A percentile compares a stretch with the other conserved stretches of the same genome.
These are phyloP conservation scores for Aphelenchoides besseyi DNA, from an alignment of 1,140 invertebrate species.

Conservation along the genomic window DNA sequence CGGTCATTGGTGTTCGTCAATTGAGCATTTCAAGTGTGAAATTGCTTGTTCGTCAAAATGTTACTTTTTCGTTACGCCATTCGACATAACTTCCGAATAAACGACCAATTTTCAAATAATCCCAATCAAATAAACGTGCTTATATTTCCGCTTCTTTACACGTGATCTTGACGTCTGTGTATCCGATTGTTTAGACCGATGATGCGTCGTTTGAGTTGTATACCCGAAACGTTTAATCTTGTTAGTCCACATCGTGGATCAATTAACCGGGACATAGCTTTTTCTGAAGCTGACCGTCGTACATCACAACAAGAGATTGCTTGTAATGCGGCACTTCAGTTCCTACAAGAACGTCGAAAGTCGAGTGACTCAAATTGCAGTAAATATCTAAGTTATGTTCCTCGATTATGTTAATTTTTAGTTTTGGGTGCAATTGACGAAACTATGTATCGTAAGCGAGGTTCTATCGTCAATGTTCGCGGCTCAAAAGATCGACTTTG, in stretches of 20 bases:
- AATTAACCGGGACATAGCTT: neutral
- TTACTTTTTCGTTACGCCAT: too few relatives aligned
- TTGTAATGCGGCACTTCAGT: neutral
- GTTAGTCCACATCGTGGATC: neutral
- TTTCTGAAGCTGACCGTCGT: slow-evolving; percentile 3
- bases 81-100: too few relatives aligned
- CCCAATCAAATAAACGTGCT: too few relatives aligned
- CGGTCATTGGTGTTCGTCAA: too few relatives aligned
- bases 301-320: slow-evolving; percentile 21
- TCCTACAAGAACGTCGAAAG: slow-evolving; percentile 5
- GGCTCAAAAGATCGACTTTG: slow-evolving; percentile 17
- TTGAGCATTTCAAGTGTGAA: too few relatives aligned
- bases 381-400: neutral
- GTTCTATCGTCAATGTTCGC: slow-evolving; percentile 6
- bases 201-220: slow-evolving; percentile 22
- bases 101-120: too few relatives aligned
- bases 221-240: slow-evolving; percentile 7
- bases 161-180: too few relatives aligned
- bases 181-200: too few relatives aligned
- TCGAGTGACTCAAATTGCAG: slow-evolving; percentile 9
- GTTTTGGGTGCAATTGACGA: slow-evolving; percentile 4
- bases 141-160: too few relatives aligned
- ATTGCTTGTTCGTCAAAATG: too few relatives aligned
- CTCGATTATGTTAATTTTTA: neutral
- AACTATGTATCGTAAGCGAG: slow-evolving; percentile 15